Base-by-base conservation (phyloP, 2,113 vertebrate genomes). In the Cynopterus brachyotis region DNA sequence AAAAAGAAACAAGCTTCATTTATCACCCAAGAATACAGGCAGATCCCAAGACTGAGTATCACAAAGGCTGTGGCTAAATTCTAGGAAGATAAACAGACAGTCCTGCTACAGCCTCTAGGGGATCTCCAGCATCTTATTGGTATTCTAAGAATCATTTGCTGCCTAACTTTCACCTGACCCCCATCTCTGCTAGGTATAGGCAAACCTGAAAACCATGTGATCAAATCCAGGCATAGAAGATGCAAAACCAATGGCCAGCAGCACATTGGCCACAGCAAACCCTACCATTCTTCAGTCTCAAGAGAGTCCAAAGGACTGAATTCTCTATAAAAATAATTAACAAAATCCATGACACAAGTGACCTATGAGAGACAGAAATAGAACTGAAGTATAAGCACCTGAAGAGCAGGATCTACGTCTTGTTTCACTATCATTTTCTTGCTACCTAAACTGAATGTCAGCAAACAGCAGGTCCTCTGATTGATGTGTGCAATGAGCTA, bases 1-100 rank as follows among this genome's bases (percentile, higher is more conserved):
- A 89, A 76, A 93, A 95, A 59, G 72, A 75, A 95, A 78, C 9
- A 90, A 73, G 67, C 35, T 91, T 85, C 5, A 9, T 78, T 64
- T 73, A 82, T 67, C 57, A 42, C 60, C 47, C n/a, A 59, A 78
- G 35, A 93, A 91, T 67, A 16, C 79, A 93, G 72, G 47, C 37
- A 81, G 67, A 78, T 89, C 28, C 67, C 73, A 82, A 92, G 67
- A 75, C 28, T 78, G 20, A 11, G 62, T 45, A 72, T 82, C 70
- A 90, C 37, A 85, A 40, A 89, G 16, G n/a, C 60, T 76, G 6
- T 28, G 45, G 35, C 40, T 93, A 76, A 67, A 94, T 93, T 95
- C 78, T 78, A 94, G 69, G 26, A 28, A 95, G 55, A 89, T 84
- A 22, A 80, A 10, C 70, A 80, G 40, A 69, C 10, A 30, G 40